Base-by-base conservation (phyloP, 2,797 vertebrate genomes). In the Netta rufina region DNA sequence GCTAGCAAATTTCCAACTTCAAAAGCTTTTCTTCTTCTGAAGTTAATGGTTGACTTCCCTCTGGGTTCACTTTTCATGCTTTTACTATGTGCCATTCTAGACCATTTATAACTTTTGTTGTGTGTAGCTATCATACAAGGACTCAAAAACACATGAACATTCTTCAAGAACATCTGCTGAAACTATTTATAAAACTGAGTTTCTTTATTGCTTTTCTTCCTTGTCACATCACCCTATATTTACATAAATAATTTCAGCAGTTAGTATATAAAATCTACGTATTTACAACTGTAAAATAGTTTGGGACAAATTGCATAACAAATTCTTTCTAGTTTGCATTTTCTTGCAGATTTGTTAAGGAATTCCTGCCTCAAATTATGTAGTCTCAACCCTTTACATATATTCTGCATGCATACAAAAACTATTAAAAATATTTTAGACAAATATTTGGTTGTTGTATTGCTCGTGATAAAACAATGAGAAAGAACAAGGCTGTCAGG, bases 61-160 rank as follows among this genome's bases (percentile, higher is more conserved):
- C 78, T 92, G 79, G 95, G 80, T 92, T 97, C 94, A 93, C 93
- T 97, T 97, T 96, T 93, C 95, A 74, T 89, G 82, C 94, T 95
- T 94, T 91, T 92, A 91, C 89, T 95, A 20, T 80, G 88, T 79
- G 69, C 85, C 76, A 41, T 87, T 84, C 85, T 65, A 1, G 38
- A 84, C 84, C 75, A 88, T 93, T 96, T 97, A 96, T 97, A 97
- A 97, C 57, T 91, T 78, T 78, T 0, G 17, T 84, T 83, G 85
- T 94, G 94, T 89, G 73, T 19, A 15, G 81, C 57, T 89, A 45
- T 85, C 45, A 56, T 36, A 25, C 56, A 53, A 89, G 90, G 92
- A 76, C 72, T 56, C 22, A 22, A 64, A 91, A 92, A 43, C 69
- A 78, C 53, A 88, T 51, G 58, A 92, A 38, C 27, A 28, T 91